Conservation (phyloP, 2,113 vertebrate species). For the Corvus moneduloides region DNA sequence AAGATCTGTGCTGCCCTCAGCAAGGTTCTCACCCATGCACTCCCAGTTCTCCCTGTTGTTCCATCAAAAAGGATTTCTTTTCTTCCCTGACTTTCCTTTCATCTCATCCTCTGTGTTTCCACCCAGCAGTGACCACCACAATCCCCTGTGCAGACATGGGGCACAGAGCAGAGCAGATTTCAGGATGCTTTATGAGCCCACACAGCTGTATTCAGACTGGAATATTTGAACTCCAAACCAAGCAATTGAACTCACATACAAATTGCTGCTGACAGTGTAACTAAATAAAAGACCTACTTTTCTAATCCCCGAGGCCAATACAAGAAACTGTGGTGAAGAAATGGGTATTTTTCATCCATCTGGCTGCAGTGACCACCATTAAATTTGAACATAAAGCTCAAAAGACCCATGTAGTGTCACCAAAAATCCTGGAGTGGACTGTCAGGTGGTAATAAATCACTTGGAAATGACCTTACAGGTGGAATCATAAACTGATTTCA, state of each 20-base stretch:
- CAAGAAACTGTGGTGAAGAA: constrained; percentile 20
- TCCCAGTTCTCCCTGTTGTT: neutral
- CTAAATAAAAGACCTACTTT: constrained; percentile 48
- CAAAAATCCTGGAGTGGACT: neutral
- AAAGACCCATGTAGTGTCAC: constrained; percentile 5
- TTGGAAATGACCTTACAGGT: neutral
- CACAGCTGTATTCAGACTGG: neutral
- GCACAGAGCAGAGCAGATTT: neutral
- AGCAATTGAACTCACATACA: constrained; percentile 32
- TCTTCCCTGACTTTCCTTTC: neutral
- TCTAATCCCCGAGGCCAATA: constrained; percentile 30
- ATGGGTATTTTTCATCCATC: constrained; percentile 21
- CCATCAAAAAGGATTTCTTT: neutral
- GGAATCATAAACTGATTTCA: neutral
- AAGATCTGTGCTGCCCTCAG: neutral
- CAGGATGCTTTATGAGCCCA: neutral
- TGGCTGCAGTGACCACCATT: constrained; percentile 3
- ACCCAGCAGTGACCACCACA: neutral
- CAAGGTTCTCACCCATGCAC: neutral
- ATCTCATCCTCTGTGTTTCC: neutral
- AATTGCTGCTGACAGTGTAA: constrained; percentile 42
- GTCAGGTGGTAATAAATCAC: neutral
- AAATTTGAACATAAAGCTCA: constrained; percentile 27
- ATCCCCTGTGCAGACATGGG: neutral
- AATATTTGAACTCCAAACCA: constrained; percentile 45